These are phyloP conservation scores for Irena cyanogastra DNA, from an alignment of 2,113 vertebrate genomes.

Conservation along the genomic window DNA sequence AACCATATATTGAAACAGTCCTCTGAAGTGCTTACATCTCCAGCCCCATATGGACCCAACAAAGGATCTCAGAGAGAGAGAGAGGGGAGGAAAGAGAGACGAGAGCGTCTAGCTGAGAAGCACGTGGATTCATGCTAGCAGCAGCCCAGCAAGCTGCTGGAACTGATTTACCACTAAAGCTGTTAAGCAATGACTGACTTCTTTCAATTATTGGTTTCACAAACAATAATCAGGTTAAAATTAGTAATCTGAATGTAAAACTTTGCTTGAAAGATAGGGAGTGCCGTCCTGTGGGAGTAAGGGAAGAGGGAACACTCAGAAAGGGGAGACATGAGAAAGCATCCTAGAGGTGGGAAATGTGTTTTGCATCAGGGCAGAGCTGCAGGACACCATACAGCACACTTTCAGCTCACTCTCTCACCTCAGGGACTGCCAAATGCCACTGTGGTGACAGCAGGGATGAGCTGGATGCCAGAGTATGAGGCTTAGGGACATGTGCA, in stretches of 20 bases:
- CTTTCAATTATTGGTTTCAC: constrained; percentile 5
- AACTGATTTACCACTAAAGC: constrained; percentile 29
- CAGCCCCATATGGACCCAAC: constrained; percentile 5
- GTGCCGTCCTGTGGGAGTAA: background rate
- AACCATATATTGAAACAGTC: background rate
- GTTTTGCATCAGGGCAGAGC: background rate
- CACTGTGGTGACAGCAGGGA: background rate
- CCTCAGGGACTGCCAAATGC: constrained; percentile 8
- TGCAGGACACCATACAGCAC: background rate
- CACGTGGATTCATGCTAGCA: constrained; percentile 42
- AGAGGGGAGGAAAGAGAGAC: background rate
- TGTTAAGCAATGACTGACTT: constrained; percentile 20
- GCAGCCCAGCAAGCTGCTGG: constrained; percentile 35
- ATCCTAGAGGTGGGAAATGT: background rate
- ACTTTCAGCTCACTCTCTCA: background rate
- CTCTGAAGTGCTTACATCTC: constrained; percentile 24
- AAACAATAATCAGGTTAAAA: constrained; percentile 49
- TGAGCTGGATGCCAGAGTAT: background rate
- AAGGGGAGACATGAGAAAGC: background rate
- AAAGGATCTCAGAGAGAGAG: background rate
- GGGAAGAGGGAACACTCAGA: background rate
- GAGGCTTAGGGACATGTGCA: background rate
- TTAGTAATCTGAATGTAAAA: background rate
- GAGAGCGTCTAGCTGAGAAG: constrained; percentile 34
- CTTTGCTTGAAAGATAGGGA: background rate